Evolutionary conservation across 2,797 vertebrate species (phyloP), one percentile per base, ranked within the genome.

Genomic region (Premnoplex brunnescens): DNA sequence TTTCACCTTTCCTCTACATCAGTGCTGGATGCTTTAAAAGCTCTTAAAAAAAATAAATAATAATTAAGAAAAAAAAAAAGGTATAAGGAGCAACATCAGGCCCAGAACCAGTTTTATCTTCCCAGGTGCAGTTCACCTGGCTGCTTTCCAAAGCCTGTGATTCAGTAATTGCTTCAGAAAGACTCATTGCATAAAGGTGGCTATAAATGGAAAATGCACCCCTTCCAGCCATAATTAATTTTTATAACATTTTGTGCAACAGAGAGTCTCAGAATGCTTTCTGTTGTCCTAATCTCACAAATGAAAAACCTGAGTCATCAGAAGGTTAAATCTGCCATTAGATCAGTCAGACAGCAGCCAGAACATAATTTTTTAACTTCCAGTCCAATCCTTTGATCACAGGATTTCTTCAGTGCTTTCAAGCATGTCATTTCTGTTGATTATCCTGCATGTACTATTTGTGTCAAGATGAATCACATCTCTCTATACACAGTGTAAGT

Each of bases 71-170:
- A 22, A 36, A 28, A 46, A 4, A 8, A 32, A 69, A 77, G 19
- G 23, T n/a, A 46, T 15, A 80, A 68, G 84, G 24, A 85, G 41
- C n/a, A 93, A 34, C 16, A 56, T 51, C 66, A 90, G 59, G 41
- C 58, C 77, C 72, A 88, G 85, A 94, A 92, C 69, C 83, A 81
- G 95, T 91, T 94, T 84, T 81, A 66, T 56, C 92, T 89, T 93
- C 66, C 77, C 89, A 91, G 69, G 72, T 92, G 83, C 55, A 13
- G 89, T 85, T 95, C 48, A 84, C 62, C 73, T 93, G 85, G 89
- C 94, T 90, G 66, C 83, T 74, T 93, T 92, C 91, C 92, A 96
- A 71, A 91, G 36, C n/a, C 39, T 63, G 44, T 49, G 74, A 92
- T 73, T 88, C 89, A 89, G 56, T 89, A 92, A 94, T 79, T 78